Conservation (phyloP, 2,888 invertebrate genomes). For the Morpho achilles region DNA sequence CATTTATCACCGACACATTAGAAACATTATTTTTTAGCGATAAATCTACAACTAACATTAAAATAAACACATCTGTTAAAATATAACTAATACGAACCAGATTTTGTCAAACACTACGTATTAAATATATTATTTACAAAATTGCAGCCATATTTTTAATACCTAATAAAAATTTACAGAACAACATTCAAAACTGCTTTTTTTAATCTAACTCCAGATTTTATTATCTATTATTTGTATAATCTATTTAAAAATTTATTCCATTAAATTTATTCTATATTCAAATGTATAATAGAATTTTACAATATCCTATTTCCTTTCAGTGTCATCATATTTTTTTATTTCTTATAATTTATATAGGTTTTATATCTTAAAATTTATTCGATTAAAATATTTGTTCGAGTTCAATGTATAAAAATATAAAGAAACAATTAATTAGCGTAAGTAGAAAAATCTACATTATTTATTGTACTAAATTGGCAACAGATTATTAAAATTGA, state of each 20-base stretch:
- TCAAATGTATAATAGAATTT: too few relatives aligned
- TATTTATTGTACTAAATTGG: conserved; percentile 34
- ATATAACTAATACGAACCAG: conserved; percentile 49
- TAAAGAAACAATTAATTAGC: conserved; percentile 19
- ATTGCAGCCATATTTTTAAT: too few relatives aligned
- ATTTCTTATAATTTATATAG: too few relatives aligned
- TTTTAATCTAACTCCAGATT: too few relatives aligned
- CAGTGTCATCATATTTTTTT: too few relatives aligned
- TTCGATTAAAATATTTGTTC: background rate
- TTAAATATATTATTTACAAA: conserved; percentile 58
- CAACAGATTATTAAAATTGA: conserved; percentile 73
- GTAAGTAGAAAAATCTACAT: conserved; percentile 23
- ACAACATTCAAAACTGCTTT: too few relatives aligned
- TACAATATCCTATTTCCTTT: too few relatives aligned
- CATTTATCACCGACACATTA: background rate
- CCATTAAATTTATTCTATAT: too few relatives aligned
- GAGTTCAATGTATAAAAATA: conserved; percentile 23
- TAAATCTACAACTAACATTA: conserved; percentile 34
- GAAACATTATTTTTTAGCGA: conserved; percentile 6
- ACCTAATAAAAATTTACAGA: too few relatives aligned
- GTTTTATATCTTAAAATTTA: too few relatives aligned
- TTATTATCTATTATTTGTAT: too few relatives aligned
- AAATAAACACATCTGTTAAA: conserved; percentile 37
- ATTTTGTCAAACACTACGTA: conserved; percentile 64
- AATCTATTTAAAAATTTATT: too few relatives aligned